These are phyloP conservation scores for Furcula furcula DNA, from an alignment of 2,888 invertebrate species.

Conservation along the genomic window DNA sequence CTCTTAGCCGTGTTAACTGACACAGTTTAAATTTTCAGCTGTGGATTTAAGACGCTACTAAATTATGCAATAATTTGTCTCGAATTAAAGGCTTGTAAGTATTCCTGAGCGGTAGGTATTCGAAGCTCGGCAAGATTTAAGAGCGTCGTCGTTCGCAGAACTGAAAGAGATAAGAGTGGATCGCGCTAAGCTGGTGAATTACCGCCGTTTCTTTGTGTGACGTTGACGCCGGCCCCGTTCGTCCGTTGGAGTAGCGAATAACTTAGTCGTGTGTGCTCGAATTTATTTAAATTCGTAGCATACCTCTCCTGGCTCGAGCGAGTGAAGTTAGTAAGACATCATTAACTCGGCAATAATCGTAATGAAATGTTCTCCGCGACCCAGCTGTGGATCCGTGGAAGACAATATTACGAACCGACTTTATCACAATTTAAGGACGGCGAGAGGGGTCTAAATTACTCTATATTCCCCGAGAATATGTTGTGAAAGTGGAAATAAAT, in stretches of 20 bases:
- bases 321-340: constrained; percentile 60
- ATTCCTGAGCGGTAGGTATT: constrained; percentile 53
- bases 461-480: constrained; percentile 37
- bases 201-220: constrained; percentile 57
- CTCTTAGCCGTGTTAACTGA: constrained; percentile 27
- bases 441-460: constrained; percentile 42
- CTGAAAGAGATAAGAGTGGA: constrained; percentile 62
- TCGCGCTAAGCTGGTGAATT: constrained; percentile 63
- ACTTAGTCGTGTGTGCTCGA: constrained; percentile 47
- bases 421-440: constrained; percentile 51
- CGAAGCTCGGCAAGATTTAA: constrained; percentile 60
- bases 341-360: constrained; percentile 66
- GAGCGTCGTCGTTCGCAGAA: constrained; percentile 56
- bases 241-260: constrained; percentile 38
- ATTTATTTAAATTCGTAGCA: constrained; percentile 64
- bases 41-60: constrained; percentile 34
- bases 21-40: constrained; percentile 19
- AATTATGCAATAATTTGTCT: constrained; percentile 63
- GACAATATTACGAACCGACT: constrained; percentile 48
- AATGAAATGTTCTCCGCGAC: constrained; percentile 61
- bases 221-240: constrained; percentile 39
- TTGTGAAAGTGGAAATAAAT: constrained; percentile 32
- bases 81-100: constrained; percentile 64
- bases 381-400: constrained; percentile 45
- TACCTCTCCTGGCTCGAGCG: constrained; percentile 46